Base-by-base conservation (phyloP, 2,888 invertebrate genomes). In the Caenorhabditis japonica region DNA sequence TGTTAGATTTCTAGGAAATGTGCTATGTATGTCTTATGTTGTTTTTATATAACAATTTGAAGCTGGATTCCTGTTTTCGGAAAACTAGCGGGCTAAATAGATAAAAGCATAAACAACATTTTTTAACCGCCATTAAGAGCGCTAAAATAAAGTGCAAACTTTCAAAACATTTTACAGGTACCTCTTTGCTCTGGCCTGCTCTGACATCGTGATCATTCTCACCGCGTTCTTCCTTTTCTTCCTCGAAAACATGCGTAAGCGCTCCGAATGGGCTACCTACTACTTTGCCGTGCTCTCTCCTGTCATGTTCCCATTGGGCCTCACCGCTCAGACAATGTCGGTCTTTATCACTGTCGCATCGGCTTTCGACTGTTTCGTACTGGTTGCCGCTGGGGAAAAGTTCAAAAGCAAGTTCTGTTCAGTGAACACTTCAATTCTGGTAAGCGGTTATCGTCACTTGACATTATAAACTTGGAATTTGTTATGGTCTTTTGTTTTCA, bases 151-250 rank as follows among this genome's bases (percentile, higher is more conserved):
- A n/a, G n/a, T n/a, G n/a, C n/a, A n/a, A n/a, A n/a, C n/a, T n/a
- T n/a, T n/a, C n/a, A n/a, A 30, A 30, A 30, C 5, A 21, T 23
- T 44, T 51, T 78, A 49, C 64, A 82, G 81, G n/a, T 82, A 82
- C 39, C 69, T 86, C 21, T 83, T 81, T 44, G 84, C 86, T 1
- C 64, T 86, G 49, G 86, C 85, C 12, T 79, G 80, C 39, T 82
- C 82, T 3, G 81, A 81, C 41, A 78, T 77, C 21, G 49, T 78
- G 7, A 84, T 85, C 21, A 85, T 87, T 23, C 59, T 82, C 25
- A 84, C 85, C 3, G 79, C 85, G 0, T 84, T 84, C 62, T 86
- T 87, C 55, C 77, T 85, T 10, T 85, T 85, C 52, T 84, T 84
- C 46, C 56, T 85, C 36, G 85, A 85, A 60, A 83, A 78, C 39